These are phyloP conservation scores for Lepisosteus osseus DNA, from an alignment of 2,113 vertebrate species.

Conservation along the genomic window DNA sequence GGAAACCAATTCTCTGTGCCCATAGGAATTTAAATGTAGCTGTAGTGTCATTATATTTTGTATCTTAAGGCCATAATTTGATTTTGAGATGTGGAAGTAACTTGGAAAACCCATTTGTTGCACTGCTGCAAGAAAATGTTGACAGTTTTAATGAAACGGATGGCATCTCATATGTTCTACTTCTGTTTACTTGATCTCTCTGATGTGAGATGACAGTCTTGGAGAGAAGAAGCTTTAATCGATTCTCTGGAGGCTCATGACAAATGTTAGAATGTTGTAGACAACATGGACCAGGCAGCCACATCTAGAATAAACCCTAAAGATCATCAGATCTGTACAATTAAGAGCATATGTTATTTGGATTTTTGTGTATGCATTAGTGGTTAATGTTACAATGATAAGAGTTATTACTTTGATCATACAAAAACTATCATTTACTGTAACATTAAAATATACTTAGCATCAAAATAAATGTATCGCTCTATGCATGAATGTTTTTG, in stretches of 20 bases:
- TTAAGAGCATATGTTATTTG: too few species aligned
- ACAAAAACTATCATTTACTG: too few species aligned
- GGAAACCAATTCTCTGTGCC: too few species aligned
- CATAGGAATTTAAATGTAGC: too few species aligned
- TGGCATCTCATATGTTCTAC: conserved; percentile 12
- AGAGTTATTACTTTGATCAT: too few species aligned
- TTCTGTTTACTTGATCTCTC: conserved; percentile 4
- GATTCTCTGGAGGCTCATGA: conserved; percentile 13
- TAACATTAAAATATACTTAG: too few species aligned
- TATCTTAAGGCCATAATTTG: neutral
- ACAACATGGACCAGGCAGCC: conserved; percentile 20
- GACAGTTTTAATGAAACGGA: conserved; percentile 18
- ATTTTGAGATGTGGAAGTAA: neutral
- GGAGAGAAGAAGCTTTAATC: conserved; percentile 22
- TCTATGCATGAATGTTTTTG: too few species aligned
- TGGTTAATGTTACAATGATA: too few species aligned
- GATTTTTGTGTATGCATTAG: too few species aligned
- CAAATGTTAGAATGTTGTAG: conserved; percentile 19
- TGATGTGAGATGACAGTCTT: conserved; percentile 22
- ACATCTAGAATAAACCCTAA: conserved; percentile 10
- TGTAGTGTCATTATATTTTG: too few species aligned
- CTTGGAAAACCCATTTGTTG: neutral
- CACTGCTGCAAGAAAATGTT: neutral
- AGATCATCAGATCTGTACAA: neutral
- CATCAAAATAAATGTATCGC: too few species aligned